Conservation (phyloP, 2,888 invertebrate species). For the Leucophenga maculata region DNA sequence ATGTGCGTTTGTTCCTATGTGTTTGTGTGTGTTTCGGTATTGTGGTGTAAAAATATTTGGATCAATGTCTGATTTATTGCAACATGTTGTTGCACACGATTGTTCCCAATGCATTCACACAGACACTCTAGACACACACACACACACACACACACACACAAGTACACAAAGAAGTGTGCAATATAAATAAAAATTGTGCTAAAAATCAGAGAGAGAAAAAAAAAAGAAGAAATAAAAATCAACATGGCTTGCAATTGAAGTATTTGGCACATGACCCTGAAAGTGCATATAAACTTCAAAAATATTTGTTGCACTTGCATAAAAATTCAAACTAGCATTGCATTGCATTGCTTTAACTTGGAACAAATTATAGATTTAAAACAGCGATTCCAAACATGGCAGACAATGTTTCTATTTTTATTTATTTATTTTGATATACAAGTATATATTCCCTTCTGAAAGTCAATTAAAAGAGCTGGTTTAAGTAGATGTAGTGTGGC, state of each 20-base stretch:
- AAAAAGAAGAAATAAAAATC: constrained; percentile 25
- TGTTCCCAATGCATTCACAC: constrained; percentile 50
- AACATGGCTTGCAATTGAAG: constrained; percentile 48
- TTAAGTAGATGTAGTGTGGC: too few species aligned
- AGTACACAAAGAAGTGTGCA: neutral
- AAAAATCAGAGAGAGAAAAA: constrained; percentile 46
- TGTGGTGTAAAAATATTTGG: constrained; percentile 55
- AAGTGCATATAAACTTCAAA: constrained; percentile 33
- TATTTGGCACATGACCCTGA: constrained; percentile 60
- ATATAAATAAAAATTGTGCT: constrained; percentile 28
- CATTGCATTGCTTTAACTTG: too few species aligned
- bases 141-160: neutral
- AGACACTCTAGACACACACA: neutral
- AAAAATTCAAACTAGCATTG: neutral
- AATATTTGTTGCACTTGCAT: neutral
- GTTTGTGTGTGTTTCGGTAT: constrained; percentile 22
- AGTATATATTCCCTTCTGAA: too few species aligned
- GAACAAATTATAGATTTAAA: too few species aligned
- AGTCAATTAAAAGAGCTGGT: too few species aligned
- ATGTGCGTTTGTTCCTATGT: constrained; percentile 45
- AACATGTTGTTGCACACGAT: constrained; percentile 62
- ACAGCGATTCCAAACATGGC: too few species aligned
- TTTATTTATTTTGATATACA: too few species aligned
- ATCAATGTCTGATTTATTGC: constrained; percentile 69
- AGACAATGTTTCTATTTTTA: too few species aligned